These are phyloP conservation scores for Agriotes lineatus DNA, from an alignment of 2,888 invertebrate species.

Conservation along the genomic window DNA sequence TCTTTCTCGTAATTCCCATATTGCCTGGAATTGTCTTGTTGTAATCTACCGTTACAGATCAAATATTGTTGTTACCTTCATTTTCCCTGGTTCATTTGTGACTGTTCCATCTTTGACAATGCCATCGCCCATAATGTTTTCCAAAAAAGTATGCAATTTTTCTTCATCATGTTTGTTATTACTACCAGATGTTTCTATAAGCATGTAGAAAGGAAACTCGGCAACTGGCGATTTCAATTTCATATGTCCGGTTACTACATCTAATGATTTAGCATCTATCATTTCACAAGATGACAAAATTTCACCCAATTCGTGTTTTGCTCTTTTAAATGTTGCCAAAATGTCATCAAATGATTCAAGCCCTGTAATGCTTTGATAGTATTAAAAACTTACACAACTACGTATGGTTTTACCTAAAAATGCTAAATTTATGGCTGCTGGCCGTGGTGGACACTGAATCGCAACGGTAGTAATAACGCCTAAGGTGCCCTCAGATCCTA, in stretches of 20 bases:
- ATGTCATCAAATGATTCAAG: slow-evolving; percentile 83
- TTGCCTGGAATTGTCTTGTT: slow-evolving; percentile 72
- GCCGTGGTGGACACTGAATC: slow-evolving; percentile 89
- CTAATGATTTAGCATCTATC: slow-evolving; percentile 84
- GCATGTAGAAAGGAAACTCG: slow-evolving; percentile 84
- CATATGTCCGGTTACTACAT: slow-evolving; percentile 74
- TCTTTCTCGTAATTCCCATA: slow-evolving; percentile 91
- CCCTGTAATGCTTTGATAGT: slow-evolving; percentile 68
- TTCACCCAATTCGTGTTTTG: slow-evolving; percentile 85
- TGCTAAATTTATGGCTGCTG: slow-evolving; percentile 86
- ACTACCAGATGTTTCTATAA: slow-evolving; percentile 92
- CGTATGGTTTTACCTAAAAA: slow-evolving; percentile 88
- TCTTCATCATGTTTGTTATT: slow-evolving; percentile 87
- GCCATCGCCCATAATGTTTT: slow-evolving; percentile 77
- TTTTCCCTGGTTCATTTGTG: slow-evolving; percentile 85
- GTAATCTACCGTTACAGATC: too few relatives aligned
- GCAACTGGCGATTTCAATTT: slow-evolving; percentile 73
- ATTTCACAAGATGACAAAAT: slow-evolving; percentile 96
- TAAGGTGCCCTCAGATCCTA: slow-evolving; percentile 97
- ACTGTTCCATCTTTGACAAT: slow-evolving; percentile 86
- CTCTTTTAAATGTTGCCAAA: slow-evolving; percentile 79
- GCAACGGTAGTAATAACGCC: slow-evolving; percentile 94
- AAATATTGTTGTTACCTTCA: too few relatives aligned
- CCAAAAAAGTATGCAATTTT: slow-evolving; percentile 85
- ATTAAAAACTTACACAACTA: neutral